phyloP scores from a whole-genome alignment of 23 tunicate genomes.

The Botrylloides violaceus region DNA sequence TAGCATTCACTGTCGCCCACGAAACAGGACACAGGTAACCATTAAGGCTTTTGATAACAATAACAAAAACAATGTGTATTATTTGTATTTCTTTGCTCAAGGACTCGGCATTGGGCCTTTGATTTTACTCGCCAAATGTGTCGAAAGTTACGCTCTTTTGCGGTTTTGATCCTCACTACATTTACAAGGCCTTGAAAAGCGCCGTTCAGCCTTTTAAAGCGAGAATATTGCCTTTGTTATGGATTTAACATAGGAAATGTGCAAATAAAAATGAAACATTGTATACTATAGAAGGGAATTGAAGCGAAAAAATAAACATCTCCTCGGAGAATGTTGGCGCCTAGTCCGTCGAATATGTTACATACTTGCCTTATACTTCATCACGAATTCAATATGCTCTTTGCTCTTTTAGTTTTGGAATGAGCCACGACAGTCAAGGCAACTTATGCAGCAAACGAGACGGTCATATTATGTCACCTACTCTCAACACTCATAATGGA shows the following conservation, averaged over 20 bases:
- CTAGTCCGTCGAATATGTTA: not conserved
- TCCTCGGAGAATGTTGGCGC: not conserved
- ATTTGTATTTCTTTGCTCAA: not conserved
- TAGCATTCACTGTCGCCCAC: constrained; percentile 97
- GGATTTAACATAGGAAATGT: not conserved
- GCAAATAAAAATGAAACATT: not conserved
- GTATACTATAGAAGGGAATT: not conserved
- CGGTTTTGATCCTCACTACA: not conserved
- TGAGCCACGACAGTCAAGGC: constrained; percentile 94
- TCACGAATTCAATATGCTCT: not conserved
- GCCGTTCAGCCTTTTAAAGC: not conserved
- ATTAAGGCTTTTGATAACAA: not conserved
- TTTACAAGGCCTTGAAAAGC: not conserved
- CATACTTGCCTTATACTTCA: not conserved
- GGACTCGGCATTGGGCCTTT: not conserved
- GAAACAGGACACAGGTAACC: constrained; percentile 96
- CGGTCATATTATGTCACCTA: constrained; percentile 98
- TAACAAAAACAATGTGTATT: not conserved
- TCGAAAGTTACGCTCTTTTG: not conserved
- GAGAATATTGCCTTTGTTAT: not conserved
- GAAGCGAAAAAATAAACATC: not conserved
- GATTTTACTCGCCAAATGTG: not conserved
- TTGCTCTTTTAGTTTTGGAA: constrained; percentile 62
- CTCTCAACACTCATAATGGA: constrained; percentile 78
- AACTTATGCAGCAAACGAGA: constrained; percentile 75